These are phyloP conservation scores for Philaethria dido DNA, from an alignment of 2,888 invertebrate genomes.

Conservation along the genomic window DNA sequence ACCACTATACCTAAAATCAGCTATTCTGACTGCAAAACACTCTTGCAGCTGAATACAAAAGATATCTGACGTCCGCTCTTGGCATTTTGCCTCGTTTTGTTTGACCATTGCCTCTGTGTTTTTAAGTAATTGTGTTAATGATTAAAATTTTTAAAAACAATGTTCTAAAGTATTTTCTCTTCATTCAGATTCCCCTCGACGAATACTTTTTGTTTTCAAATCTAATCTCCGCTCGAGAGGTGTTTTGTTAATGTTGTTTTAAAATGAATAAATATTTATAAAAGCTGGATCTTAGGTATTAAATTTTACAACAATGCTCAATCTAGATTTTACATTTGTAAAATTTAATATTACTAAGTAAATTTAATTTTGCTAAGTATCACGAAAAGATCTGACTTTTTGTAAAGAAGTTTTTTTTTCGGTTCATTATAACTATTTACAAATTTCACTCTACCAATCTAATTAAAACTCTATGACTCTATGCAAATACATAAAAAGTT, in stretches of 20 bases:
- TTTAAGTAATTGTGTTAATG: slow-evolving; percentile 60
- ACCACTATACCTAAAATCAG: slow-evolving; percentile 42
- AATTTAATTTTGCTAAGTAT: no score
- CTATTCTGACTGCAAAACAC: slow-evolving; percentile 46
- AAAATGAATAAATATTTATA: neutral
- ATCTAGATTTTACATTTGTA: neutral
- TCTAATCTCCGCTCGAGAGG: slow-evolving; percentile 1
- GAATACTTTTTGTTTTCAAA: slow-evolving; percentile 10
- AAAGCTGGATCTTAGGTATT: neutral
- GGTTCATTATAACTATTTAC: no score
- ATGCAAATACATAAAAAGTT: no score
- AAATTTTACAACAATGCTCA: neutral
- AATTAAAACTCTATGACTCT: no score
- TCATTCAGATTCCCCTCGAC: slow-evolving; percentile 2
- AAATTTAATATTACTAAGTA: slow-evolving; percentile 1
- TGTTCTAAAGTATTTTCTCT: slow-evolving; percentile 8
- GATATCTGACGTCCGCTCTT: slow-evolving; percentile 60
- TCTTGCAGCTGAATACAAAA: slow-evolving; percentile 59
- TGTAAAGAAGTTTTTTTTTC: no score
- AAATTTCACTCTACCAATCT: no score
- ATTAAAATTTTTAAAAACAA: slow-evolving; percentile 39
- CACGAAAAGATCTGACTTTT: no score
- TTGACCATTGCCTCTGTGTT: slow-evolving; percentile 54
- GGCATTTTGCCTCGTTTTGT: slow-evolving; percentile 58
- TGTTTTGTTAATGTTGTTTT: slow-evolving; percentile 11